Evolutionary conservation across 2,888 invertebrate genomes (phyloP).

Genomic region (Clusia tigrina): DNA sequence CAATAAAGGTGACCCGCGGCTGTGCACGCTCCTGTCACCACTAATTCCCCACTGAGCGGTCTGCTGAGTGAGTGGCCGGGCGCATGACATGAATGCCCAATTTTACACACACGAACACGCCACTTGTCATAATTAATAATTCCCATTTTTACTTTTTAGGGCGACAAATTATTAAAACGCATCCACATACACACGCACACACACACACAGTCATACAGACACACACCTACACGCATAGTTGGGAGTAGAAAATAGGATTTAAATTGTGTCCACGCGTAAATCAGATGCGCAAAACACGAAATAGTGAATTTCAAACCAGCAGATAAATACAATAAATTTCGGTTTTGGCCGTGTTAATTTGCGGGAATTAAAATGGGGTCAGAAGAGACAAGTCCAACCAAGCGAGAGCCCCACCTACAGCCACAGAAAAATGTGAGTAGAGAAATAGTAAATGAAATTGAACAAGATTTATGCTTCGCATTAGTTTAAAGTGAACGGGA

Average conservation of each 20-base stretch:
- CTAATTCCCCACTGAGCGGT: background rate
- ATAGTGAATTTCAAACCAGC: constrained; percentile 1
- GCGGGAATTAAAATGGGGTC: background rate
- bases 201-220: background rate
- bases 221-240: background rate
- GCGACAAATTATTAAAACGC: background rate
- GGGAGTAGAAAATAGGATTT: no score
- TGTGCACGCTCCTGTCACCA: background rate
- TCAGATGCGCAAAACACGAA: background rate
- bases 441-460: no score
- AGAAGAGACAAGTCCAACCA: background rate
- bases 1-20: no score
- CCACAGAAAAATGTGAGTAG: no score
- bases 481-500: no score
- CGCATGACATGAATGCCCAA: no score
- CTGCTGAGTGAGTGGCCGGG: no score
- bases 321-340: constrained; percentile 3
- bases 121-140: background rate
- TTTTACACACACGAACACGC: no score
- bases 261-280: background rate
- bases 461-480: no score
- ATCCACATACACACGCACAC: background rate
- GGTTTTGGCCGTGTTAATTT: background rate
- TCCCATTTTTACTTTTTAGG: background rate
- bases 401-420: background rate